phyloP scores from a whole-genome alignment of 2,113 vertebrate genomes.

The Illadopsis cleaveri region DNA sequence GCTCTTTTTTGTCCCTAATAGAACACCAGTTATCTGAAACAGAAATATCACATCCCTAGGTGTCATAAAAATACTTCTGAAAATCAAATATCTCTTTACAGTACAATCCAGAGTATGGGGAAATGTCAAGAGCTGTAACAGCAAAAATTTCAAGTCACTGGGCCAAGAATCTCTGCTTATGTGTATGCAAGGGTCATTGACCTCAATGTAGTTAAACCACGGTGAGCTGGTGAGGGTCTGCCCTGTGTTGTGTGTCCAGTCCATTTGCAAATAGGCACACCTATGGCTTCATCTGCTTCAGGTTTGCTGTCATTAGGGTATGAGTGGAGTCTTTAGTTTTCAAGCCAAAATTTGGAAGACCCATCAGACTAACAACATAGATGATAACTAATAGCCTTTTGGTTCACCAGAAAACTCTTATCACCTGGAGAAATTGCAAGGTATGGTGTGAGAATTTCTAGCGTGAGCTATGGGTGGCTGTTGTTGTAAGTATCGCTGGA shows the following conservation, averaged over 20 bases:
- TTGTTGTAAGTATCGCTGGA: neutral
- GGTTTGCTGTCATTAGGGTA: neutral
- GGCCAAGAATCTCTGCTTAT: neutral
- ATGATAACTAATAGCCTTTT: neutral
- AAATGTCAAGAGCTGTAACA: neutral
- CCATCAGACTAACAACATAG: neutral
- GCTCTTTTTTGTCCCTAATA: neutral
- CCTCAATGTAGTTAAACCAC: neutral
- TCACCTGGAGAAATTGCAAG: neutral
- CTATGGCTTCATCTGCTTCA: neutral
- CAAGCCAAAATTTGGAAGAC: neutral
- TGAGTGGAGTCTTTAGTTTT: neutral
- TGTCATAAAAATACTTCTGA: neutral
- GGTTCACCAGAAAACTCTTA: neutral
- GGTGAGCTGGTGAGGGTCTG: neutral
- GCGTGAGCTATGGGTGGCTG: neutral
- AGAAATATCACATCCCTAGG: neutral
- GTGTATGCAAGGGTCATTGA: neutral
- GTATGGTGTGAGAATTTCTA: neutral
- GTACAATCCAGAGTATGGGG: neutral
- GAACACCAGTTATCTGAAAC: neutral
- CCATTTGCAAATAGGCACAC: neutral
- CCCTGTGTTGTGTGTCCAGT: neutral
- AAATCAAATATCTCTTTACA: neutral
- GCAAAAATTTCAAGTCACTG: neutral